phyloP scores from a whole-genome alignment of 2,888 invertebrate genomes.

The Acanthopleura granulata region DNA sequence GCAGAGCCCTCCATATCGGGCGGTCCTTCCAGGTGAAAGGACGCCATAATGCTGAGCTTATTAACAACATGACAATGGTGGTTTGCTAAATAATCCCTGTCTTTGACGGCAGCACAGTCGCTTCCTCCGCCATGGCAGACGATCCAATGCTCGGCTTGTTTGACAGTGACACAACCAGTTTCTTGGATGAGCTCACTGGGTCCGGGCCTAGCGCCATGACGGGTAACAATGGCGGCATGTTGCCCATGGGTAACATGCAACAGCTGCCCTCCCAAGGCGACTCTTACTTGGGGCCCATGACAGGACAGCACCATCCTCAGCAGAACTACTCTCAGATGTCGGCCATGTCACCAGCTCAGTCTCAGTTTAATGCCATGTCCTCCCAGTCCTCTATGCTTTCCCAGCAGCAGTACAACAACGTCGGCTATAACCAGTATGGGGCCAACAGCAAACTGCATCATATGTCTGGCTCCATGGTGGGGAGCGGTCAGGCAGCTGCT shows the following conservation, averaged over 20 bases:
- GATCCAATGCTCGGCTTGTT: constrained; percentile 57
- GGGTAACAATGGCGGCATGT: constrained; percentile 6
- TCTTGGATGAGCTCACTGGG: constrained; percentile 56
- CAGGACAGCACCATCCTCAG: not conserved
- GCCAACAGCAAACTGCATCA: constrained; percentile 30
- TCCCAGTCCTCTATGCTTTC: constrained; percentile 26
- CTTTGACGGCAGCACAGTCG: not conserved
- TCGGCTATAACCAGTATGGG: constrained; percentile 31
- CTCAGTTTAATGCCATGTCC: constrained; percentile 27
- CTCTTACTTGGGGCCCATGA: not conserved
- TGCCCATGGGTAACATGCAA: constrained; percentile 34
- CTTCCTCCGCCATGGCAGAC: constrained; percentile 48
- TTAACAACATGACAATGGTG: not conserved
- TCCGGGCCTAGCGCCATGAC: not conserved
- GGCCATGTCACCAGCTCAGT: constrained; percentile 23
- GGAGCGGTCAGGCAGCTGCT: constrained; percentile 27
- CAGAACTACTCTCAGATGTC: not conserved
- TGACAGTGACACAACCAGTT: constrained; percentile 47
- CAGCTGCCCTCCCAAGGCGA: constrained; percentile 30
- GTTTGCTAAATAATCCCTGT: not conserved
- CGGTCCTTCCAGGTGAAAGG: not conserved
- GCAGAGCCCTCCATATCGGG: not conserved
- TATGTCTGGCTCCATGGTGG: constrained; percentile 31
- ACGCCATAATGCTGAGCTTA: not conserved
- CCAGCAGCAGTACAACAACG: constrained; percentile 27